phyloP scores from a whole-genome alignment of 2,113 vertebrate genomes.

The Etheostoma cragini region DNA sequence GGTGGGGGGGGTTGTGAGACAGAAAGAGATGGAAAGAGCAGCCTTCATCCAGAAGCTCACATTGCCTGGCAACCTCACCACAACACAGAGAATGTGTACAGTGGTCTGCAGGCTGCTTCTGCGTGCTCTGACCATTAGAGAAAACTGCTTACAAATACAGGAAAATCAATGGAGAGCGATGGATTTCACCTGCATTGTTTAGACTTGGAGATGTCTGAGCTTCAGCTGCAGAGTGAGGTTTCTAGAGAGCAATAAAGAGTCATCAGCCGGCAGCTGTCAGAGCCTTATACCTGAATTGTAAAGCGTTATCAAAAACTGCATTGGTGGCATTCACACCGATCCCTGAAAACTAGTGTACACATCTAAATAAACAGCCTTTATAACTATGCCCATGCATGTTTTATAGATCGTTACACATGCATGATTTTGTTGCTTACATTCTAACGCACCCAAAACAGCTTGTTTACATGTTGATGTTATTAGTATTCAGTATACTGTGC shows the following conservation, averaged over 20 bases:
- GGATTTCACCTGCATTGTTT: slow-evolving; percentile 15
- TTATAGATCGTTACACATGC: background rate
- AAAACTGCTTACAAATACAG: slow-evolving; percentile 56
- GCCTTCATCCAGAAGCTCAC: slow-evolving; percentile 57
- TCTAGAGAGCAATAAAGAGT: slow-evolving; percentile 10
- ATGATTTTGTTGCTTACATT: background rate
- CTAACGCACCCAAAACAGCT: background rate
- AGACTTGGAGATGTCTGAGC: background rate
- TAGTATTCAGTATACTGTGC: background rate
- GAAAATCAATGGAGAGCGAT: slow-evolving; percentile 18
- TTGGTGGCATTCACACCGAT: slow-evolving; percentile 47
- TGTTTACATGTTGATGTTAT: background rate
- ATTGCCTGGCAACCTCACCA: slow-evolving; percentile 80
- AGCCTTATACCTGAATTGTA: slow-evolving; percentile 16
- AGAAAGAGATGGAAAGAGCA: slow-evolving; percentile 55
- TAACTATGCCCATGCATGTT: background rate
- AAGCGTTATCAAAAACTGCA: slow-evolving; percentile 45
- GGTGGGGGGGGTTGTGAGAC: slow-evolving; percentile 54
- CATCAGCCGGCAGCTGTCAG: slow-evolving; percentile 11
- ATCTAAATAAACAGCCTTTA: slow-evolving; percentile 13
- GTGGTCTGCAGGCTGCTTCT: slow-evolving; percentile 59
- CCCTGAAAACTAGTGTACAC: slow-evolving; percentile 10
- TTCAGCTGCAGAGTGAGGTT: background rate
- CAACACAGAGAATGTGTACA: slow-evolving; percentile 74
- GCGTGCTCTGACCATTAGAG: slow-evolving; percentile 51